Base-by-base conservation (phyloP, 2,797 vertebrate species). In the Hapalemur alaotrensis region DNA sequence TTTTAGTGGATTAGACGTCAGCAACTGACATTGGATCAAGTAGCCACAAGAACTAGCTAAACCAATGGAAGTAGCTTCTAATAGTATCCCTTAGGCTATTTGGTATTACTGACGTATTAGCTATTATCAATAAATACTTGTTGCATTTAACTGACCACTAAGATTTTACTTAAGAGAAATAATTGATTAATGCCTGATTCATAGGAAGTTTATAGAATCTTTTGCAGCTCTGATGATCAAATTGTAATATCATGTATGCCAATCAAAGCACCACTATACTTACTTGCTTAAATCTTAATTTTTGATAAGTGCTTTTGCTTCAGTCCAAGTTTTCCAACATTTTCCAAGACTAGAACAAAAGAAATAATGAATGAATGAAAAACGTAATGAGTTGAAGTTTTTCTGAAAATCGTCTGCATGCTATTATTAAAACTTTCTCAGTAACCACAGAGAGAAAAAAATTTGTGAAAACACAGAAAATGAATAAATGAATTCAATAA, bases 361-460 rank as follows among this genome's bases (percentile, higher is more conserved):
- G 67, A 95, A 82, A 65, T 4, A 6, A 80, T 54, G 23, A 84
- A 75, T 87, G 59, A 87, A 90, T 86, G 80, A 69, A 93, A 76
- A 83, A 67, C 20, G 30, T 67, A 67, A 14, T 59, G 54, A 95
- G n/a, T n/a, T 87, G 25, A 84, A 5, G 0, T 73, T 88, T 86
- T 93, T 50, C 91, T 93, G 23, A 88, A 93, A 96, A 82, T 76
- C 13, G 3, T 81, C 61, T 88, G 52, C 52, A 59, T 90, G 28
- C 35, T 78, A 84, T 88, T 96, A 87, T 72, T 96, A 91, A 96
- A 57, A 81, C 50, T 85, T 89, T 79, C 52, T 83, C 70, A 67
- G 59, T 91, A 67, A 89, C 63, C 80, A 54, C 28, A 10, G 57
- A 93, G 38, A 92, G 32, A 43, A 63, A 95, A 95, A 92, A n/a